Base-by-base conservation (phyloP, 2,797 vertebrate genomes). In the Pogoniulus pusillus region DNA sequence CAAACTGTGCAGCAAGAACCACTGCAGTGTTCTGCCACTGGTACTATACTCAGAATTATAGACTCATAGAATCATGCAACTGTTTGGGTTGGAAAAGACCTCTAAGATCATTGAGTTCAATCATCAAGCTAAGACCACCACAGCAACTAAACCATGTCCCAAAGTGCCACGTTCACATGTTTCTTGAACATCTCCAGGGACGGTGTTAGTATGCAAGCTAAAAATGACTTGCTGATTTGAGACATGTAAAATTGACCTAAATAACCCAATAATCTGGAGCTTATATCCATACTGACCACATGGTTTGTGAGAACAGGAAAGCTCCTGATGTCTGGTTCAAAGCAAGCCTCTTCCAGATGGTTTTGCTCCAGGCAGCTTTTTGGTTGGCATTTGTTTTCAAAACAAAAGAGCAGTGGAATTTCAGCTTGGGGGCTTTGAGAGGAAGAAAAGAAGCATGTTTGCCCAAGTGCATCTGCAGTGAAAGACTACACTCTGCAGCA, bases 21-120 rank as follows among this genome's bases (percentile, higher is more conserved):
- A 49, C 47, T 49, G 47, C 47, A 78, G 9, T 1, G 0, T 55
- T 58, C 26, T 29, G 0, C 73, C 5, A 3, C 20, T 90, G 22
- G 8, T 49, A 12, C 66, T 85, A 34, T 1, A 9, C 34, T 77
- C 13, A 16, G 34, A 24, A 24, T 47, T 47, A 47, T 24, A 47
- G 47, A 47, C 47, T 24, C 47, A 45, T 19, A 45, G 43, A 45
- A 45, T 9, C 43, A 24, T 47, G 24, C 22, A 47, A 47, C 10
- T 49, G 47, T 24, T 24, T 49, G 49, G 47, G 23, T 24, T 49
- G 47, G 47, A 24, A 49, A 49, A 13, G 47, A 49, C 47, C 47
- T 49, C 47, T 49, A 49, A 49, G 23, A 49, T 24, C 47, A 49
- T 24, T 49, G 47, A 49, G 23, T 24, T 47, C 47, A 49, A 49